Conservation (phyloP, 2,113 vertebrate genomes). For the Nothocercus nigrocapillus region DNA sequence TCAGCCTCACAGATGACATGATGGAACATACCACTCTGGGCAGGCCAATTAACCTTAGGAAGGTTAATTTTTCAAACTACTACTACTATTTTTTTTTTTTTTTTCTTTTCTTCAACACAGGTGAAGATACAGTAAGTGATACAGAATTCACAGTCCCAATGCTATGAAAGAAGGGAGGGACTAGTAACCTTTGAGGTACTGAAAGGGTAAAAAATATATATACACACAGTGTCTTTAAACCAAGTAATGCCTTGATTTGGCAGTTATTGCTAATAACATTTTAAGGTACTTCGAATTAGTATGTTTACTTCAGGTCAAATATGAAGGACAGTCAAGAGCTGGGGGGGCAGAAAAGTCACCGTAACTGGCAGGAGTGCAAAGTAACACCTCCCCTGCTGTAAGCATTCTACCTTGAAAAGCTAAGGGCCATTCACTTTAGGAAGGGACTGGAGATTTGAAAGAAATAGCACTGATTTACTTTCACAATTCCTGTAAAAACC, state of each 20-base stretch:
- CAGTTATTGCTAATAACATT: background rate
- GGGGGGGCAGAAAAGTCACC: background rate
- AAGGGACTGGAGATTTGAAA: background rate
- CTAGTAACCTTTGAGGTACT: background rate
- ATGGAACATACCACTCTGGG: background rate
- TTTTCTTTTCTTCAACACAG: background rate
- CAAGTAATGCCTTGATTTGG: background rate
- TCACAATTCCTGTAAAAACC: background rate
- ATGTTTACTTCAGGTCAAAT: background rate
- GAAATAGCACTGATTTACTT: background rate
- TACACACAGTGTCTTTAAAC: background rate
- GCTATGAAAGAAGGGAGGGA: background rate
- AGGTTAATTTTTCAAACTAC: background rate
- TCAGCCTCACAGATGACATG: background rate
- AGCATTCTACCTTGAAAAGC: background rate
- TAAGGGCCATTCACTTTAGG: background rate
- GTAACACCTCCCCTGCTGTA: background rate
- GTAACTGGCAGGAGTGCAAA: background rate
- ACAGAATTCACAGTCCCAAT: background rate
- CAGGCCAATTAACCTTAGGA: background rate
- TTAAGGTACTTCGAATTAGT: background rate
- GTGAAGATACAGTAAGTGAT: background rate
- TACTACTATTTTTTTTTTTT: background rate
- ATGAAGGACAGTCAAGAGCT: background rate
- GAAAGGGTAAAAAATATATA: background rate